Evolutionary conservation across 2,797 vertebrate species (phyloP).

Genomic region (Chiroxiphia lanceolata): DNA sequence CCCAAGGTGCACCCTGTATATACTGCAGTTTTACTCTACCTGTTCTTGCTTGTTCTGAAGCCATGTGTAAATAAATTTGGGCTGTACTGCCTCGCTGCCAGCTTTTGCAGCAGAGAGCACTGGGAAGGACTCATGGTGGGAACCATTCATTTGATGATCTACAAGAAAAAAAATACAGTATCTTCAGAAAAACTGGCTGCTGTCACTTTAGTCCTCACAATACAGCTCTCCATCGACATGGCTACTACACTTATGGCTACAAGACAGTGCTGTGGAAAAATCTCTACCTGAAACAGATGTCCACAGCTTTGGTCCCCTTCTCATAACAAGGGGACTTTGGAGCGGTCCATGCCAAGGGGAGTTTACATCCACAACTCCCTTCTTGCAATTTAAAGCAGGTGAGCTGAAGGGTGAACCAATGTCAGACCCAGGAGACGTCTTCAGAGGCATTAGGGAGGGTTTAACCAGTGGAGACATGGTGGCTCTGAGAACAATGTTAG

Average conservation of each 20-base stretch:
- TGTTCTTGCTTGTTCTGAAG: constrained; percentile 90
- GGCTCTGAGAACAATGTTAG: constrained; percentile 67
- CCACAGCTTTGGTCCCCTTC: constrained; percentile 90
- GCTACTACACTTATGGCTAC: neutral
- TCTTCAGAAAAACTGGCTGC: neutral
- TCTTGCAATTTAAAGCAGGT: constrained; percentile 75
- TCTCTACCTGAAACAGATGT: constrained; percentile 83
- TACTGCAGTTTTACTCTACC: constrained; percentile 72
- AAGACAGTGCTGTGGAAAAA: neutral
- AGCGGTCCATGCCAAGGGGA: constrained; percentile 82
- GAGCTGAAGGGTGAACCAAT: constrained; percentile 82
- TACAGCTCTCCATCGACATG: neutral
- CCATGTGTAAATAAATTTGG: constrained; percentile 84
- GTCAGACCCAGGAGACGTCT: constrained; percentile 79
- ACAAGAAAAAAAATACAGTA: neutral
- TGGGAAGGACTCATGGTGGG: constrained; percentile 21
- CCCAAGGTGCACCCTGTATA: neutral
- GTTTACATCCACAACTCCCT: constrained; percentile 73
- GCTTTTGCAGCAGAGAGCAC: constrained; percentile 55
- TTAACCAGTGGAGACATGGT: constrained; percentile 81
- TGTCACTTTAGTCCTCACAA: neutral
- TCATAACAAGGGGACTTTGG: constrained; percentile 84
- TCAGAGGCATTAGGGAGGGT: constrained; percentile 72
- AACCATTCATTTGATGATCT: constrained; percentile 63
- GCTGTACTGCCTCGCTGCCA: constrained; percentile 70